Conservation (phyloP, 2,888 invertebrate genomes). For the Rhagonycha lutea region DNA sequence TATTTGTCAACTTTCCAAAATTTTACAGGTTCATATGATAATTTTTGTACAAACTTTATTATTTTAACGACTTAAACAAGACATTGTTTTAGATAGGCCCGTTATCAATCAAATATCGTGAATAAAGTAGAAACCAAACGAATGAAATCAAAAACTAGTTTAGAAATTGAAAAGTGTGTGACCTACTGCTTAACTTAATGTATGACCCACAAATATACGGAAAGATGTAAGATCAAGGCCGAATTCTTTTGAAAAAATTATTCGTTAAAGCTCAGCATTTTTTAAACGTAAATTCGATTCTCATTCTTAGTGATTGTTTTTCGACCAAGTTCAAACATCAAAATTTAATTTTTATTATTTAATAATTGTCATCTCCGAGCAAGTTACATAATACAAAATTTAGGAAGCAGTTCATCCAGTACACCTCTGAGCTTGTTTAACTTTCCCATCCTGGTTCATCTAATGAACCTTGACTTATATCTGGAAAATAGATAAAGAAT, state of each 20-base stretch:
- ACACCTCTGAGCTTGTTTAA: not conserved
- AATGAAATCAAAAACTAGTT: conserved; percentile 49
- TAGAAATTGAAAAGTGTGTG: conserved; percentile 47
- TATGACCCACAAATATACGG: conserved; percentile 37
- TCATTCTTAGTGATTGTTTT: not conserved
- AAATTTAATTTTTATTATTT: too few relatives aligned
- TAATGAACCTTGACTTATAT: not conserved
- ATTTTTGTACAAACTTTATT: not conserved
- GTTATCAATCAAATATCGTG: not conserved
- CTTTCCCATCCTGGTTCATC: not conserved
- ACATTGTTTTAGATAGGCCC: not conserved
- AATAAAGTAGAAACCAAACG: conserved; percentile 19
- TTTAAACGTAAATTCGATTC: not conserved
- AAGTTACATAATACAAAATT: not conserved
- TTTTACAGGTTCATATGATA: not conserved
- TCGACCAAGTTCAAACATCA: not conserved
- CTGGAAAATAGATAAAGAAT: not conserved
- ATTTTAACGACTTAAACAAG: not conserved
- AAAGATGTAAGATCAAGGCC: conserved; percentile 31
- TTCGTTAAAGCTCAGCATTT: not conserved
- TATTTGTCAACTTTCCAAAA: not conserved
- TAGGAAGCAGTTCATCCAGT: not conserved
- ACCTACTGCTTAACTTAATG: conserved; percentile 31
- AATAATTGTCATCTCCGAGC: not conserved
- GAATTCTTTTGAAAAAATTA: conserved; percentile 23